phyloP scores from a whole-genome alignment of 2,797 vertebrate species.

The Xyrichtys novacula region DNA sequence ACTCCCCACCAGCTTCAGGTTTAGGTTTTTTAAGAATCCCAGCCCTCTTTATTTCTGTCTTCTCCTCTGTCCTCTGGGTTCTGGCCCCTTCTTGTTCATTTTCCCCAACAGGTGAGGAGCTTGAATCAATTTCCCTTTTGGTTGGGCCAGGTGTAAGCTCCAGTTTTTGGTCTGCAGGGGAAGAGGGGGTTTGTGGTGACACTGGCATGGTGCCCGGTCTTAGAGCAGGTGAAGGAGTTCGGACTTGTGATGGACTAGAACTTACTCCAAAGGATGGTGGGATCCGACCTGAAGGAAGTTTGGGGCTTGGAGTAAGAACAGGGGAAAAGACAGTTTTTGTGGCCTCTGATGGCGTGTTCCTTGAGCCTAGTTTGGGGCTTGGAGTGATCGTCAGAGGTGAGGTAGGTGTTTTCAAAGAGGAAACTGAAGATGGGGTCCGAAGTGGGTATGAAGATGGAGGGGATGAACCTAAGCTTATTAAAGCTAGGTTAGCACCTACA shows the following conservation, averaged over 20 bases:
- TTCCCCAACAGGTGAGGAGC: slow-evolving; percentile 9
- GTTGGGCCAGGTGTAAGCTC: slow-evolving; percentile 11
- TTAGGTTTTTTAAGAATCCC: slow-evolving; percentile 47
- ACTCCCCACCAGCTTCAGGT: slow-evolving; percentile 5
- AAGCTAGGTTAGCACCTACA: slow-evolving; percentile 32
- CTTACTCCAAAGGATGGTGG: slow-evolving; percentile 29
- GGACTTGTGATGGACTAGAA: slow-evolving; percentile 16
- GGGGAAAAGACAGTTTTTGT: background rate
- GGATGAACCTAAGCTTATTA: slow-evolving; percentile 64
- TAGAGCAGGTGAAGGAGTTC: background rate
- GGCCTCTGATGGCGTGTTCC: slow-evolving; percentile 16
- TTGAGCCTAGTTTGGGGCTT: slow-evolving; percentile 51
- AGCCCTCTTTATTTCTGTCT: slow-evolving; percentile 35
- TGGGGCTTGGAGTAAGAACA: slow-evolving; percentile 33
- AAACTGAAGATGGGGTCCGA: slow-evolving; percentile 42
- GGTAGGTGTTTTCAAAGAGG: slow-evolving; percentile 55
- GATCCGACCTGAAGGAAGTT: slow-evolving; percentile 15
- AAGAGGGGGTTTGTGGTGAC: slow-evolving; percentile 6
- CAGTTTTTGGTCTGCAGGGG: slow-evolving; percentile 13
- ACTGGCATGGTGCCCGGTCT: slow-evolving; percentile 1
- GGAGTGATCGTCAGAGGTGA: slow-evolving; percentile 18
- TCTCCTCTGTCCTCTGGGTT: slow-evolving; percentile 19
- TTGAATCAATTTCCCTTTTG: slow-evolving; percentile 12
- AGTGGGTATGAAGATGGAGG: slow-evolving; percentile 43
- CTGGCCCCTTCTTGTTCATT: slow-evolving; percentile 3